Evolutionary conservation across 64 coral and sea anemone species (phyloP), one percentile per base, ranked within the genome.

Genomic region (Astreopora myriophthalma): DNA sequence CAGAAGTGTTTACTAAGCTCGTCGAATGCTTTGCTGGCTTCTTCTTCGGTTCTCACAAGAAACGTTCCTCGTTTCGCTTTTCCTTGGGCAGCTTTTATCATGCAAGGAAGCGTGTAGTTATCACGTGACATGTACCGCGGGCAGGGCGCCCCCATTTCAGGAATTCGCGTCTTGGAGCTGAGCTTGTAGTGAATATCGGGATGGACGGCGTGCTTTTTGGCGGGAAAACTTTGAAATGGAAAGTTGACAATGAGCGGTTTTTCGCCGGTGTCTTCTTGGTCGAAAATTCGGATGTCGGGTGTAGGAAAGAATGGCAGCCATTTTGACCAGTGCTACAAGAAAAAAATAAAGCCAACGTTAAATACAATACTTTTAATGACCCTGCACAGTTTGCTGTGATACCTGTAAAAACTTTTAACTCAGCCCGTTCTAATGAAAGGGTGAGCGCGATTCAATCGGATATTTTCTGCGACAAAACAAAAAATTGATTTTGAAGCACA

Each of bases 61-160:
- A 94, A 97, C 0, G 92, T 97, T 0, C 95, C 95, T 22, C 90
- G 68, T 3, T 92, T 97, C 2, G 91, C 95, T 37, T 94, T 93
- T 0, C 95, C 95, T 32, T 97, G 95, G 1, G 95, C 92, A 9
- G 95, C 95, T 37, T 97, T 97, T 49, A 97, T 83, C 91, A 97
- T 97, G 7, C 95, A 97, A 3, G 95, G 95, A 0, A 97, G 80
- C 3, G 95, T 94, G 57, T 90, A 94, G 7, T 94, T 75, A 77
- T 97, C 95, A 76, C 76, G 75, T 67, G 95, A 73, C 95, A 97
- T 97, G 67, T 97, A 44, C 28, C 77, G 65, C 1, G 95, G 95
- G 34, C 77, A 85, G 3, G 78, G 86, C 0, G 87, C 85, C 1
- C 95, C 95, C 95, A 97, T 97, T 12, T 97, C 86, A 16, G 95